Conservation (phyloP, 2,797 vertebrate species). For the Pteropus rufus region DNA sequence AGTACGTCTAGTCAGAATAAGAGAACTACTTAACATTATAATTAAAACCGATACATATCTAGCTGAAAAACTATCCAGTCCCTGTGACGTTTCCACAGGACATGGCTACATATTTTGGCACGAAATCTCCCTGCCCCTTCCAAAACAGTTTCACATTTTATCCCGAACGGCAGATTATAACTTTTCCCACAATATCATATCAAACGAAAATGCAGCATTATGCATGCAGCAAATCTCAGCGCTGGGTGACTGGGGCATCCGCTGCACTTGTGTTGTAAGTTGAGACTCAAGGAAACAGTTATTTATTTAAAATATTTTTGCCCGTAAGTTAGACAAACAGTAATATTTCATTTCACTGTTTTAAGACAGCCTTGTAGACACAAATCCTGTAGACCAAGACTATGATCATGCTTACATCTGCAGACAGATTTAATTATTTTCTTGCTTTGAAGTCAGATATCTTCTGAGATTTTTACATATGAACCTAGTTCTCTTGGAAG, state of each 20-base stretch:
- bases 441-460: conserved; percentile 71
- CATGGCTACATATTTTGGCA: conserved; percentile 59
- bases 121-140: conserved; percentile 24
- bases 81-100: conserved; percentile 64
- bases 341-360: conserved; percentile 61
- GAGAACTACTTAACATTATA: conserved; percentile 71
- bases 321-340: conserved; percentile 51
- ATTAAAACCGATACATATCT: conserved; percentile 72
- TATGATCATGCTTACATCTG: conserved; percentile 71
- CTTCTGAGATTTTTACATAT: conserved; percentile 48
- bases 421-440: conserved; percentile 65
- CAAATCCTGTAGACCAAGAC: conserved; percentile 34
- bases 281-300: conserved; percentile 72
- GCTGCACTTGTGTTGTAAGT: conserved; percentile 65
- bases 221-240: conserved; percentile 34
- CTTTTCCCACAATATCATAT: conserved; percentile 62
- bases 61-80: conserved; percentile 59
- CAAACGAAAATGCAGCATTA: conserved; percentile 48
- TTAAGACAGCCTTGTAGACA: conserved; percentile 61
- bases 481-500: conserved; percentile 27
- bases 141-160: conserved; percentile 40
- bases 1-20: conserved; percentile 64
- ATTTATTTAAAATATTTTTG: conserved; percentile 77
- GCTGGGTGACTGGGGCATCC: neutral
- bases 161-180: neutral